A percentile compares a stretch with the other conserved stretches of the same genome.
Conservation (phyloP, 2,888 invertebrate species). For the Pyrochroa serraticornis region DNA sequence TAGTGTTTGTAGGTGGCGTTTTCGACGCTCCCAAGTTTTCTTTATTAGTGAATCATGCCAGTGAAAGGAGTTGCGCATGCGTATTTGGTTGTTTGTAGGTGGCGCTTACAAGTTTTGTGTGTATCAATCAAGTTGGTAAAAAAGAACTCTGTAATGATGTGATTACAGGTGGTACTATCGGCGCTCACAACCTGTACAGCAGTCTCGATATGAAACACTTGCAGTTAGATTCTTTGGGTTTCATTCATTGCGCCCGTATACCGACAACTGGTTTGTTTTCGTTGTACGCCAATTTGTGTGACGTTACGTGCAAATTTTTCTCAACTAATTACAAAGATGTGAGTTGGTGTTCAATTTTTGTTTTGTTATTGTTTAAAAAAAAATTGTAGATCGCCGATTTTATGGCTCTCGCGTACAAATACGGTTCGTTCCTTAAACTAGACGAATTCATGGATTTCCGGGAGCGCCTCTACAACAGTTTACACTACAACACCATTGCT, state of each 20-base stretch:
- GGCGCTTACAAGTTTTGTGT: no score
- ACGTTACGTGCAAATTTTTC: constrained; percentile 84
- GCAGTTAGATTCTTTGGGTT: constrained; percentile 90
- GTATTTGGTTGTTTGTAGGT: no score
- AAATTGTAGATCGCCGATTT: constrained; percentile 82
- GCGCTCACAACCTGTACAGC: constrained; percentile 76
- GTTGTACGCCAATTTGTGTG: constrained; percentile 72
- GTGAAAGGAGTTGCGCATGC: no score
- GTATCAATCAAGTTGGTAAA: no score
- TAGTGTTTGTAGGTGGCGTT: no score
- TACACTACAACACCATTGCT: constrained; percentile 73
- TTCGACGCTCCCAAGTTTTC: no score
- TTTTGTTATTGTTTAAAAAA: background rate
- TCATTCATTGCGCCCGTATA: constrained; percentile 78
- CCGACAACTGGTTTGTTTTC: constrained; percentile 74
- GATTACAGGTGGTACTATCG: constrained; percentile 69
- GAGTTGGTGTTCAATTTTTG: constrained; percentile 49
- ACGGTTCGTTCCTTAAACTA: constrained; percentile 91
- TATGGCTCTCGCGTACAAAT: constrained; percentile 90
- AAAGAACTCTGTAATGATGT: constrained; percentile 11
- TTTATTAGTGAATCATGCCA: no score
- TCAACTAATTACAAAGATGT: constrained; percentile 88
- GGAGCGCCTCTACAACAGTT: constrained; percentile 79
- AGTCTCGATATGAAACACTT: constrained; percentile 90
- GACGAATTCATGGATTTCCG: constrained; percentile 88